Evolutionary conservation across 2,113 vertebrate species (phyloP).

Genomic region (Gymnogyps californianus): DNA sequence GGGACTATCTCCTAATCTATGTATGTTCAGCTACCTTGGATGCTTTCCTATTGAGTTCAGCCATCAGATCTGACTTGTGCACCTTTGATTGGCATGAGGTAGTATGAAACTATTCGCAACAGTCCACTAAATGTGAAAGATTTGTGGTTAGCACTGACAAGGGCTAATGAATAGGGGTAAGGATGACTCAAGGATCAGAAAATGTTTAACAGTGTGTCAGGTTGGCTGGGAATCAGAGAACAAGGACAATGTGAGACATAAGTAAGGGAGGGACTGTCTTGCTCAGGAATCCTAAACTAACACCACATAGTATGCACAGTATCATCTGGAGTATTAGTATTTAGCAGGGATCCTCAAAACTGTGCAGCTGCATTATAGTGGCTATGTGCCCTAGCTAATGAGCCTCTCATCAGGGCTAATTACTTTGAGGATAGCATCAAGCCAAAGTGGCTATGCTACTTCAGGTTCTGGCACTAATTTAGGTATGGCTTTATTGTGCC

Average conservation of each 20-base stretch:
- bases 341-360: background rate
- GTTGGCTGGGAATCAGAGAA: background rate
- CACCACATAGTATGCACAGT: background rate
- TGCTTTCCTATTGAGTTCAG: background rate
- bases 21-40: background rate
- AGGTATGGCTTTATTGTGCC: background rate
- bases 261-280: background rate
- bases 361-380: background rate
- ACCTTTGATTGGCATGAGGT: background rate
- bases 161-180: background rate
- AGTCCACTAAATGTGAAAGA: background rate
- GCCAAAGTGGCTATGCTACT: background rate
- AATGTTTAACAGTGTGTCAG: background rate
- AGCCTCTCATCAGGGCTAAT: background rate
- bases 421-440: background rate
- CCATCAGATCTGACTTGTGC: background rate
- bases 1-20: background rate
- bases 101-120: rapidly evolving
- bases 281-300: background rate
- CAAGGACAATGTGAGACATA: background rate
- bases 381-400: background rate
- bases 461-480: background rate
- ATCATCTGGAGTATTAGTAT: background rate
- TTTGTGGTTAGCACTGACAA: background rate
- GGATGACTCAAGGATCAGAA: background rate